Conservation (phyloP, 2,888 invertebrate species). For the Polia nebulosa region DNA sequence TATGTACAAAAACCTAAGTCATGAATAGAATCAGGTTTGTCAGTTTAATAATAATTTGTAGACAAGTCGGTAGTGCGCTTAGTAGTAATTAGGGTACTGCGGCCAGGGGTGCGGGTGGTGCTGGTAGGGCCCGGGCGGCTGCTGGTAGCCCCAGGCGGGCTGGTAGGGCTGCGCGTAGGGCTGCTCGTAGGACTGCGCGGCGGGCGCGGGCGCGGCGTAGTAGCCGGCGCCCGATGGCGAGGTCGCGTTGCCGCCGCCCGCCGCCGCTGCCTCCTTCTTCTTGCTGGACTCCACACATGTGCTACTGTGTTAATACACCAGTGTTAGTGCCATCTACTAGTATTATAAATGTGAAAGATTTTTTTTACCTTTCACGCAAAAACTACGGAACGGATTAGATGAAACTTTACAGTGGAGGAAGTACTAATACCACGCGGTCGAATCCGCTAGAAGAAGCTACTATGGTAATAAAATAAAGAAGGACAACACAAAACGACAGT, state of each 20-base stretch:
- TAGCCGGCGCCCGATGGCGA: conserved; percentile 71
- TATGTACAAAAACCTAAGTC: conserved; percentile 22
- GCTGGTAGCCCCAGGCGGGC: conserved; percentile 89
- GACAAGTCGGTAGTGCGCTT: conserved; percentile 40
- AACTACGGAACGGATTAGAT: too few relatives aligned
- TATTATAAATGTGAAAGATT: too few relatives aligned
- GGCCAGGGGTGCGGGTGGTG: conserved; percentile 88
- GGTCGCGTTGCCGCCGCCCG: conserved; percentile 65
- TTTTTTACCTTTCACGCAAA: too few relatives aligned
- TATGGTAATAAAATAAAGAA: too few relatives aligned
- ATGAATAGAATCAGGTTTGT: conserved; percentile 22
- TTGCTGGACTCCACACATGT: conserved; percentile 75
- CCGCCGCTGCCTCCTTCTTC: conserved; percentile 77
- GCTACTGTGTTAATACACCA: conserved; percentile 59
- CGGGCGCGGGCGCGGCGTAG: conserved; percentile 79
- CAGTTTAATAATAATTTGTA: conserved; percentile 18
- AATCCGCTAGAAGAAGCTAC: too few relatives aligned
- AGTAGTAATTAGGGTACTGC: conserved; percentile 89
- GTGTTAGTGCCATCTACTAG: not conserved
- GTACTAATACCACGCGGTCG: too few relatives aligned
- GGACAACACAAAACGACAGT: not conserved
- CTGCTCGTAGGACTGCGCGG: conserved; percentile 84
- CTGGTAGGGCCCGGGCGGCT: conserved; percentile 87
- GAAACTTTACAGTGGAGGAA: too few relatives aligned
- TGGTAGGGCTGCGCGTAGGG: conserved; percentile 87